These are phyloP conservation scores for Nyctalus aviator DNA, from an alignment of 2,797 vertebrate genomes.

Conservation along the genomic window DNA sequence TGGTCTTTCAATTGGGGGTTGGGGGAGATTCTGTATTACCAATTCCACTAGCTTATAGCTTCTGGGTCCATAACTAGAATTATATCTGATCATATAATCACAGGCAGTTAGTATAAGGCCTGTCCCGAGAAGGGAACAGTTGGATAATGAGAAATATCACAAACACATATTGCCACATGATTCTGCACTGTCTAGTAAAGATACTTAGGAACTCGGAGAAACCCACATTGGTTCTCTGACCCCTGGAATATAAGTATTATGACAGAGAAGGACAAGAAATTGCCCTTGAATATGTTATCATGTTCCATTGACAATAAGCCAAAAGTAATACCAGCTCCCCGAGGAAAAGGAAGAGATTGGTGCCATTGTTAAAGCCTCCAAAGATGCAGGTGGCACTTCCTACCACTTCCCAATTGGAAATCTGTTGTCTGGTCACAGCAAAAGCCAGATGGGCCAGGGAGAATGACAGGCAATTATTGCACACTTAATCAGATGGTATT, in stretches of 20 bases:
- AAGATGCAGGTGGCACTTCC: constrained; percentile 14
- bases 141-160: too few relatives aligned
- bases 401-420: constrained; percentile 54
- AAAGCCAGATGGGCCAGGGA: constrained; percentile 65
- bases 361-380: background rate
- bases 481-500: constrained; percentile 61
- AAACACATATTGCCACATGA: too few relatives aligned
- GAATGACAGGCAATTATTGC: constrained; percentile 63
- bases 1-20: background rate
- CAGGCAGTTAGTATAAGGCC: background rate
- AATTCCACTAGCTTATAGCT: background rate
- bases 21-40: background rate
- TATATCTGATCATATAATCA: background rate
- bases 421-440: constrained; percentile 30
- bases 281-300: background rate
- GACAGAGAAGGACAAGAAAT: background rate
- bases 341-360: background rate
- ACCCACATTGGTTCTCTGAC: background rate
- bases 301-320: background rate
- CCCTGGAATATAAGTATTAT: background rate
- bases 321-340: background rate
- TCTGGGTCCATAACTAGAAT: background rate
- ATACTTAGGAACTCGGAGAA: background rate
- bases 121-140: background rate
- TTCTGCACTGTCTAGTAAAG: background rate